Base-by-base conservation (phyloP, 2,888 invertebrate species). In the Synergus itoensis region DNA sequence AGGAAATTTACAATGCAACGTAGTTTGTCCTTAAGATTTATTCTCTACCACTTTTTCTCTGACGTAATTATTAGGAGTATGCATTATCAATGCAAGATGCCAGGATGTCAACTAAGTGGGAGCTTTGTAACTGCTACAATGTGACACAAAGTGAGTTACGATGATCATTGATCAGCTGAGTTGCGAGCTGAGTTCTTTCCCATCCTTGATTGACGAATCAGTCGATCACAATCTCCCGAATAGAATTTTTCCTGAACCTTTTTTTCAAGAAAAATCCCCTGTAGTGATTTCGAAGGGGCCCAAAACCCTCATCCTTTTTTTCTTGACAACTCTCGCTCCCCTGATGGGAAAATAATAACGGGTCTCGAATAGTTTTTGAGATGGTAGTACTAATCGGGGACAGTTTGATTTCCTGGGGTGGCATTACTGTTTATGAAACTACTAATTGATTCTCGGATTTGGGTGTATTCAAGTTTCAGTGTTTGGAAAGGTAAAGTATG, bases 1-100 rank as follows among this genome's bases (percentile, higher is more conserved):
- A 53, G 12, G 62, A 36, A 73, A 57, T 53, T 73, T 48, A 73
- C 53, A 73, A 73, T 73, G 18, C 11, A 73, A 73, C 53, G 36
- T 73, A 73, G n/a, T 53, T 73, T n/a, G 73, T 57, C 48, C 36
- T n/a, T 12, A 36, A 73, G 73, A 69, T 79, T 79, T 65, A 73
- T 78, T 82, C 76, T 81, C 79, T 67, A 78, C 65, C 60, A 65
- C 79, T 79, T 80, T 82, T 81, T 78, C 79, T 69, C 57, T 77
- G 36, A 62, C 57, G 77, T 53, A 73, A 73, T 73, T 73, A 73
- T 73, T 36, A 57, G 40, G 9, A 9, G 11, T 43, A 45, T 21
- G 69, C 40, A 69, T 69, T 53, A 36, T n/a, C 53, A 57, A 62
- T 28, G 4, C 18, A 60, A 11, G 21, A 28, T 53, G 28, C 4